phyloP scores from a whole-genome alignment of 2,888 invertebrate genomes.

The Automeris io region DNA sequence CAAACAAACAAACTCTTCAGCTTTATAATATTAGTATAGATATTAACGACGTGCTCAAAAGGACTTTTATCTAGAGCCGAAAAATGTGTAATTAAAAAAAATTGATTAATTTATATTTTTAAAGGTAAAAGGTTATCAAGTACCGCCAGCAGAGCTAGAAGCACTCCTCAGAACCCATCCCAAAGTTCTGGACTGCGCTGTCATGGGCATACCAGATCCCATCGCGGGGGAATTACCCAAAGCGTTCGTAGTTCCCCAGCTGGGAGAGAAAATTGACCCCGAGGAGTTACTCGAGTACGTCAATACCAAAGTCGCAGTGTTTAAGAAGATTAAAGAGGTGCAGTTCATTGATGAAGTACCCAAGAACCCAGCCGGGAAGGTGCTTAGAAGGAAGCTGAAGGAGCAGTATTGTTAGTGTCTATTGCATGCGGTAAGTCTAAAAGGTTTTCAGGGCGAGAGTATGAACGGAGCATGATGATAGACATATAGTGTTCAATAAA shows the following conservation, averaged over 20 bases:
- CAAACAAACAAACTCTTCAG: no score
- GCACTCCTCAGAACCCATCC: slow-evolving; percentile 84
- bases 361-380: slow-evolving; percentile 87
- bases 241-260: slow-evolving; percentile 81
- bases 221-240: slow-evolving; percentile 86
- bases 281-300: slow-evolving; percentile 81
- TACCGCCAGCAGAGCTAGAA: slow-evolving; percentile 93
- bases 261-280: slow-evolving; percentile 48
- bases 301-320: slow-evolving; percentile 81
- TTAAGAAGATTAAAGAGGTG: slow-evolving; percentile 83
- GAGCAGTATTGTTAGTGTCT: slow-evolving; percentile 51
- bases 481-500: no score
- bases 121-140: slow-evolving; percentile 84
- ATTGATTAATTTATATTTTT: background rate
- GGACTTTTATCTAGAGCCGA: no score
- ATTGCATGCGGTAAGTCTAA: no score
- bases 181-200: slow-evolving; percentile 87
- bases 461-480: no score
- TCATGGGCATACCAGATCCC: slow-evolving; percentile 86
- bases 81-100: no score
- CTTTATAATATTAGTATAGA: no score
- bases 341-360: slow-evolving; percentile 82
- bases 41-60: no score
- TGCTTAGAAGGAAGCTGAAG: slow-evolving; percentile 80
- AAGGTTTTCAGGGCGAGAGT: no score